Base-by-base conservation (phyloP, 2,888 invertebrate species). In the Lacanobia oleracea region DNA sequence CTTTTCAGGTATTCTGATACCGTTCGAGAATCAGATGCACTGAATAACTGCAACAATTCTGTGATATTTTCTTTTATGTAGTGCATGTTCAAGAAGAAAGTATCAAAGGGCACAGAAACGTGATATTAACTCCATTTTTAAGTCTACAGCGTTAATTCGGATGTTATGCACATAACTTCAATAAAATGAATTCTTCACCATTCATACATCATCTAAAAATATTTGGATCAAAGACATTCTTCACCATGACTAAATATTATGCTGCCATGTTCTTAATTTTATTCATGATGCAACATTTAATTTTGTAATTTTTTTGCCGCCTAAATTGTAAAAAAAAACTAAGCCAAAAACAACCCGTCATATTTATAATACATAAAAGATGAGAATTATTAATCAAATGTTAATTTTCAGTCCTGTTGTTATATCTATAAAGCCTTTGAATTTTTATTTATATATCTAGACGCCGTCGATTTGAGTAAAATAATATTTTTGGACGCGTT, bases 221-320 rank as follows among this genome's bases (percentile, higher is more conserved):
- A 73, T 72, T 76, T 76, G 66, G 65, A 77, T 82, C 40, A 72
- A 71, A 72, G 33, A 60, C 69, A 76, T 67, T 62, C 40, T 43
- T 45, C 40, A 56, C 50, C 14, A 7, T 64, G 50, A 63, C 54
- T 50, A 21, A n/a, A 50, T 59, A n/a, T 61, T 54, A 27, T 37
- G 51, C 40, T 62, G 45, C 66, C 50, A 50, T 27, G 10, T 81
- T 48, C 27, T 54, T 33, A 53, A 33, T 9, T 23, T 54, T 67
- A 61, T 56, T 18, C 62, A 62, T 56, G 23, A 54, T 51, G 67
- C 65, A 77, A 76, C 62, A 69, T 65, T 56, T 6, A 27, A 21
- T 54, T 67, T 50, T 51, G 5, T 27, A 33, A 9, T 37, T 57
- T 66, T 65, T 69, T 73, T 53, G 21, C 56, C 53, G 56, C 18